Conservation (phyloP, 1,140 invertebrate species). For the Brachionus rubens region DNA sequence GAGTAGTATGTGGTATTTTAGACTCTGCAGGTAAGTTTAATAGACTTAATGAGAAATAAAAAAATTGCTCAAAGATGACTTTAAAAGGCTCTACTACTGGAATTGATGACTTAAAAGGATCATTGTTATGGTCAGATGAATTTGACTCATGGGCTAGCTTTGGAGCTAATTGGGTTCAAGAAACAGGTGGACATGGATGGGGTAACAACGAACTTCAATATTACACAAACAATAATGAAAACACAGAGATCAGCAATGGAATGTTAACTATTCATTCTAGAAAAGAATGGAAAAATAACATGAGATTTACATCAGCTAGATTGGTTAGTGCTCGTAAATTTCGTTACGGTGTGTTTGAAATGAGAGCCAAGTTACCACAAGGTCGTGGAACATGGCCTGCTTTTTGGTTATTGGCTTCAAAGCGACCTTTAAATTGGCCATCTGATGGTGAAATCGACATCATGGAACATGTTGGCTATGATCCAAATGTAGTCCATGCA, state of each 20-base stretch:
- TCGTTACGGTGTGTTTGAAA: slow-evolving; percentile 41
- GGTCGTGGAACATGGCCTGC: slow-evolving; percentile 48
- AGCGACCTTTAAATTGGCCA: slow-evolving; percentile 43
- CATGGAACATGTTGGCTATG: slow-evolving; percentile 43
- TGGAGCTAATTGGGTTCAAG: slow-evolving; percentile 46
- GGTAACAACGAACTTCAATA: slow-evolving; percentile 47
- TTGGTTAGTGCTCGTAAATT: background rate
- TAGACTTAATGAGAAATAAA: too few relatives aligned
- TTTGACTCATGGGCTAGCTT: slow-evolving; percentile 45
- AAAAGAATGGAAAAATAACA: slow-evolving; percentile 16
- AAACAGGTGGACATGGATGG: slow-evolving; percentile 46
- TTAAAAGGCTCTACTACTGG: background rate
- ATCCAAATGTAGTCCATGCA: background rate
- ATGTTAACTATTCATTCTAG: slow-evolving; percentile 1
- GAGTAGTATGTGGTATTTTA: slow-evolving; percentile 47
- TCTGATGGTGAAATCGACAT: slow-evolving; percentile 48
- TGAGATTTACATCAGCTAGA: slow-evolving; percentile 43
- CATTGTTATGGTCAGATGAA: slow-evolving; percentile 47
- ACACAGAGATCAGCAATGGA: background rate
- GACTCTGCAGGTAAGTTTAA: too few relatives aligned
- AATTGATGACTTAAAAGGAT: slow-evolving; percentile 26
- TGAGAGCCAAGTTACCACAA: slow-evolving; percentile 39
- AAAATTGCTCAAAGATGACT: too few relatives aligned
- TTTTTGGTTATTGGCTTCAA: slow-evolving; percentile 46
- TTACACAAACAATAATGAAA: slow-evolving; percentile 30